Conservation (phyloP, 2,113 vertebrate species). For the Phylloscopus trochiloides region DNA sequence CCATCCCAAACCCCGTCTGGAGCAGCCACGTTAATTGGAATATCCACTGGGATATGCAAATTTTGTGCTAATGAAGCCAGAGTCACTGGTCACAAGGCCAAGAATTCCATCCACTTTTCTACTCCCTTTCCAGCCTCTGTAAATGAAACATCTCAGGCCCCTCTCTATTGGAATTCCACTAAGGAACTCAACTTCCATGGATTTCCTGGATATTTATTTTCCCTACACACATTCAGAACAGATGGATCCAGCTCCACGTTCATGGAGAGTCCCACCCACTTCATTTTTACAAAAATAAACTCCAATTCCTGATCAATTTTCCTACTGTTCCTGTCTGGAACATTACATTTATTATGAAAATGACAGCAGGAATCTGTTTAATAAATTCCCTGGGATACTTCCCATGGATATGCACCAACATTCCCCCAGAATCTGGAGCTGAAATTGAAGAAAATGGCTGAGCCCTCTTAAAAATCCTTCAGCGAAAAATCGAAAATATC, state of each 20-base stretch:
- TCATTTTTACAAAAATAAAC: background rate
- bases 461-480: background rate
- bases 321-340: accelerated
- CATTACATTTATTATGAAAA: background rate
- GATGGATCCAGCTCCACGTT: background rate
- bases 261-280: accelerated
- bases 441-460: background rate
- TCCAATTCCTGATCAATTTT: background rate
- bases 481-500: accelerated
- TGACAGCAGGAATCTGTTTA: no score
- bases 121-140: background rate
- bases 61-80: background rate
- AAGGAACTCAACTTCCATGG: background rate
- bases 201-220: background rate
- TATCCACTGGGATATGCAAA: background rate
- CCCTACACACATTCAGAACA: background rate
- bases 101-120: background rate
- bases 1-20: background rate
- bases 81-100: background rate
- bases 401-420: accelerated
- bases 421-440: background rate
- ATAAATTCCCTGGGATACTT: background rate
- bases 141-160: background rate
- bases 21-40: background rate
- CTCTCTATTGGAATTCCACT: accelerated